Conservation (phyloP, 2,888 invertebrate genomes). For the Xestia ashworthii region DNA sequence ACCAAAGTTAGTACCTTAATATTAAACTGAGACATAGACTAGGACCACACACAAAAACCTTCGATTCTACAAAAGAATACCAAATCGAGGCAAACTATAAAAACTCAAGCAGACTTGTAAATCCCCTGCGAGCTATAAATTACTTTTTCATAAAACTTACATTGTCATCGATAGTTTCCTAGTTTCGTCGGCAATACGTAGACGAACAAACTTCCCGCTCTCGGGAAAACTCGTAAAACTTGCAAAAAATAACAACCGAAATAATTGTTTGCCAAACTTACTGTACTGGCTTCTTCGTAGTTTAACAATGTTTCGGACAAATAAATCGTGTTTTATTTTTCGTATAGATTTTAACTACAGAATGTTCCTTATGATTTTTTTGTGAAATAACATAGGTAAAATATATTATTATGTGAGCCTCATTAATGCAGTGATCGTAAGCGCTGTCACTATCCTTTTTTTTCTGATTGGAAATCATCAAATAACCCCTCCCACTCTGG, state of each 20-base stretch:
- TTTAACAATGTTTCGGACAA: neutral
- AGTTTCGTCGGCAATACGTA: neutral
- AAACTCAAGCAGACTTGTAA: conserved; percentile 10
- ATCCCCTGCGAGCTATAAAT: conserved; percentile 36
- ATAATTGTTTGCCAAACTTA: conserved; percentile 23
- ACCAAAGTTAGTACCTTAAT: neutral
- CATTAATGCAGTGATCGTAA: too few relatives aligned
- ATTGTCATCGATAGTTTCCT: conserved; percentile 31
- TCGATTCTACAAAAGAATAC: conserved; percentile 5
- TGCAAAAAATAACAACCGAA: conserved; percentile 29
- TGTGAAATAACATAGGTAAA: too few relatives aligned
- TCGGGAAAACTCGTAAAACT: conserved; percentile 29
- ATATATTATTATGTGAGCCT: too few relatives aligned
- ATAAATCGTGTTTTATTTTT: neutral
- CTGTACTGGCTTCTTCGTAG: neutral
- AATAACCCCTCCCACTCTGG: too few relatives aligned
- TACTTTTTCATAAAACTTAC: conserved; percentile 54
- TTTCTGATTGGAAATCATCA: too few relatives aligned
- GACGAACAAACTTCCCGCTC: conserved; percentile 16
- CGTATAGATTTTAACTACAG: neutral
- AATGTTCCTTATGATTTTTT: neutral
- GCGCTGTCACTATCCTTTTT: too few relatives aligned
- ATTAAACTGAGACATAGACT: neutral
- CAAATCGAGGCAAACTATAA: conserved; percentile 30
- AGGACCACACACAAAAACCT: neutral